Base-by-base conservation (phyloP, 2,888 invertebrate species). In the Philopedon plagiatum region DNA sequence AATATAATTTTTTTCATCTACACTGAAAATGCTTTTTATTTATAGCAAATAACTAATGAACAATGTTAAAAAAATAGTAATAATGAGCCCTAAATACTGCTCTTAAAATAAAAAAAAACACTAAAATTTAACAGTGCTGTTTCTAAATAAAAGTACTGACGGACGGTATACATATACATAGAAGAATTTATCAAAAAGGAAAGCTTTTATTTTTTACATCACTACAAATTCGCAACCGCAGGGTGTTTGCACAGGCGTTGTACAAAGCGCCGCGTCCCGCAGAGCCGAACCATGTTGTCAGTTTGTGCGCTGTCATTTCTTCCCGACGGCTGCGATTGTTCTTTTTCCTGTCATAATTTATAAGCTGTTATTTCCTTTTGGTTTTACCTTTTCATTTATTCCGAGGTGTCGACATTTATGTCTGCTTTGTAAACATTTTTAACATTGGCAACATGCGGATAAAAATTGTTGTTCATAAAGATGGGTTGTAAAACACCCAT, bases 271-370 rank as follows among this genome's bases (percentile, higher is more conserved):
- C 61, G 64, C 62, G 57, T 73, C 77, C 76, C 73, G 77, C 76
- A 63, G 76, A 5, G 75, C 57, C 29, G 44, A 15, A 26, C 62
- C 73, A 64, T 75, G 75, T 74, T 73, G 74, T 73, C 75, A 76
- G 74, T 76, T 77, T 75, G 68, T 75, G 77, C 78, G 44, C 66
- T 73, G 78, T 78, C 78, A 78, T 74, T 76, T 76, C 72, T 69
- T 46, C 61, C 63, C 70, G 54, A 73, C 74, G 74, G 71, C 74
- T 61, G 67, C 71, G 71, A 76, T 78, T 78, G 76, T 77, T 77
- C 76, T 73, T 73, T 67, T 70, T 62, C 63, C 75, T 72, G 77
- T 75, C 77, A 76, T 76, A 75, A 78, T 75, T 78, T 75, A 78
- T 76, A 61, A 71, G 61, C 56, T 70, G 75, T 74, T 73, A 70